Conservation (phyloP, 2,113 vertebrate species). For the Chauna torquata region DNA sequence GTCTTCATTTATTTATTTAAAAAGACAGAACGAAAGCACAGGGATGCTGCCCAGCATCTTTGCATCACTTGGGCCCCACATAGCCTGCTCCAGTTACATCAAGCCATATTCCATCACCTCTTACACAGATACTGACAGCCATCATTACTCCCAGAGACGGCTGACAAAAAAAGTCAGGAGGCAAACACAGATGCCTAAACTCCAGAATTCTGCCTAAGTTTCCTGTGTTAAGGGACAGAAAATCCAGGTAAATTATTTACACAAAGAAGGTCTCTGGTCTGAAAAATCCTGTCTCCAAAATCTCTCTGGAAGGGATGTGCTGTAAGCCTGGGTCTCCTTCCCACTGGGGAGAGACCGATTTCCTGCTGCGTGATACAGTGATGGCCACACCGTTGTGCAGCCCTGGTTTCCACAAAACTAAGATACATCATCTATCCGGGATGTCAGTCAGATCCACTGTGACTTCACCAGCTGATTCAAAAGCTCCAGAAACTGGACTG, state of each 20-base stretch:
- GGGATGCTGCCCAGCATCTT: neutral
- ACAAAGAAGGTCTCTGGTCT: neutral
- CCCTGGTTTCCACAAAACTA: neutral
- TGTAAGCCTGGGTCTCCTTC: neutral
- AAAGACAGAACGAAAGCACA: neutral
- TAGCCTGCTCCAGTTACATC: constrained; percentile 32
- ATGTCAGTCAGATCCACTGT: neutral
- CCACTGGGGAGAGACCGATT: neutral
- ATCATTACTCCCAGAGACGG: neutral
- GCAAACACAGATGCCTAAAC: neutral
- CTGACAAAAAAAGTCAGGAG: neutral
- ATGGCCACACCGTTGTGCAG: neutral
- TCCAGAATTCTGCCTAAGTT: neutral
- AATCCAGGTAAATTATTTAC: neutral
- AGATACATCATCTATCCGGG: neutral
- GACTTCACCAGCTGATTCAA: neutral
- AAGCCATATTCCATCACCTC: constrained; percentile 29
- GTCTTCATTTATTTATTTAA: neutral
- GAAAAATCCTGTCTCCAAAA: neutral
- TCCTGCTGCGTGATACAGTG: neutral
- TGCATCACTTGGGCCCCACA: neutral
- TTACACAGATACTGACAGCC: neutral
- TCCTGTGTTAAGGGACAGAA: neutral
- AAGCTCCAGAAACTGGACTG: neutral
- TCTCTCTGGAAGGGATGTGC: rapidly evolving